A percentile compares a stretch with the other conserved stretches of the same genome.
Evolutionary conservation across 2,113 vertebrate species (phyloP).

Genomic region (Oreochromis niloticus): DNA sequence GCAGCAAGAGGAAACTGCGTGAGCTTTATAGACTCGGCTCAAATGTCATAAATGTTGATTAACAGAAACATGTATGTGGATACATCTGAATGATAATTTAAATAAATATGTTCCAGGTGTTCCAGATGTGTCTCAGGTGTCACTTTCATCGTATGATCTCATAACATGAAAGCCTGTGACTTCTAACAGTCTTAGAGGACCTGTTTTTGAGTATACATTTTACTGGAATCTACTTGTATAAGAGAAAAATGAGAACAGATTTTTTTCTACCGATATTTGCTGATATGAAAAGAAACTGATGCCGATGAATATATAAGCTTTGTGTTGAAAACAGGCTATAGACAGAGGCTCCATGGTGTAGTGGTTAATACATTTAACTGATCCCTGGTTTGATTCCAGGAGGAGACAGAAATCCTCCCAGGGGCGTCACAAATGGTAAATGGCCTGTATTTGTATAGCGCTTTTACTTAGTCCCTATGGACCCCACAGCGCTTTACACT

Average conservation of each 20-base stretch:
- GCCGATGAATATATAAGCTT: fast-evolving
- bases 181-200: not conserved
- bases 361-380: not conserved
- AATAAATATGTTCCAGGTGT: not conserved
- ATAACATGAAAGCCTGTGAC: not conserved
- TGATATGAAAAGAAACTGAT: not conserved
- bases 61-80: not conserved
- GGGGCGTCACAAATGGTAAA: not conserved
- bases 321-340: not conserved
- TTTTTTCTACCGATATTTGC: not conserved
- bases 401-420: not conserved
- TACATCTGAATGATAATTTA: not conserved
- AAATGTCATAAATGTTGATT: too few species aligned
- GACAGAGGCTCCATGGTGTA: not conserved
- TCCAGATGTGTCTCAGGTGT: not conserved
- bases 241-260: not conserved
- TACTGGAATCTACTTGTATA: not conserved
- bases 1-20: not conserved
- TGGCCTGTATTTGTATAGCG: too few species aligned
- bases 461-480: too few species aligned
- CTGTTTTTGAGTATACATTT: not conserved
- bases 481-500: too few species aligned
- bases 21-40: not conserved
- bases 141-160: not conserved
- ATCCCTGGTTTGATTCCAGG: not conserved